These are phyloP conservation scores for Oryzaephilus surinamensis DNA, from an alignment of 1,140 invertebrate genomes.

Conservation along the genomic window DNA sequence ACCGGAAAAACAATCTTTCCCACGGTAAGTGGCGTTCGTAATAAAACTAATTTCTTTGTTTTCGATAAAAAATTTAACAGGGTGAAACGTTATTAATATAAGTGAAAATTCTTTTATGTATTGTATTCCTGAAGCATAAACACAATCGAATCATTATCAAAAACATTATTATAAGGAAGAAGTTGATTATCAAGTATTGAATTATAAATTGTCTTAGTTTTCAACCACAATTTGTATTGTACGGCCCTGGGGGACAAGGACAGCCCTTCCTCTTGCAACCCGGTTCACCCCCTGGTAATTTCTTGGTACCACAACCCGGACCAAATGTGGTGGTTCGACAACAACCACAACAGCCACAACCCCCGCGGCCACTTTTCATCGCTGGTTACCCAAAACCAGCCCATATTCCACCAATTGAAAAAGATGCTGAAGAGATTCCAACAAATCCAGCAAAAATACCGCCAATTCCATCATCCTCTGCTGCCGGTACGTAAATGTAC, in stretches of 20 bases:
- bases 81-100: neutral
- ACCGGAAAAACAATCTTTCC: conserved; percentile 7
- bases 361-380: conserved; percentile 18
- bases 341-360: conserved; percentile 11
- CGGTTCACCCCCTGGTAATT: conserved; percentile 29
- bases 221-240: conserved; percentile 28
- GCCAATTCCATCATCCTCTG: conserved; percentile 13
- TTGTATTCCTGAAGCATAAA: neutral
- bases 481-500: conserved; percentile 4
- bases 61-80: too few species aligned
- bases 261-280: conserved; percentile 32
- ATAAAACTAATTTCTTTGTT: too few species aligned
- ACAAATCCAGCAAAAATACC: conserved; percentile 25
- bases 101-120: neutral
- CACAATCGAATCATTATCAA: neutral
- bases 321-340: conserved; percentile 21
- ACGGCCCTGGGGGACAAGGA: conserved; percentile 22
- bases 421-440: conserved; percentile 34
- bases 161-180: conserved; percentile 1
- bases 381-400: conserved; percentile 28
- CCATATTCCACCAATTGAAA: conserved; percentile 31
- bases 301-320: conserved; percentile 28
- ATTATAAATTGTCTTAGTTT: conserved; percentile 15
- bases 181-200: neutral
- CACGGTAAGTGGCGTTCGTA: too few species aligned